Base-by-base conservation (phyloP, 2,888 invertebrate genomes). In the Therioaphis trifolii region DNA sequence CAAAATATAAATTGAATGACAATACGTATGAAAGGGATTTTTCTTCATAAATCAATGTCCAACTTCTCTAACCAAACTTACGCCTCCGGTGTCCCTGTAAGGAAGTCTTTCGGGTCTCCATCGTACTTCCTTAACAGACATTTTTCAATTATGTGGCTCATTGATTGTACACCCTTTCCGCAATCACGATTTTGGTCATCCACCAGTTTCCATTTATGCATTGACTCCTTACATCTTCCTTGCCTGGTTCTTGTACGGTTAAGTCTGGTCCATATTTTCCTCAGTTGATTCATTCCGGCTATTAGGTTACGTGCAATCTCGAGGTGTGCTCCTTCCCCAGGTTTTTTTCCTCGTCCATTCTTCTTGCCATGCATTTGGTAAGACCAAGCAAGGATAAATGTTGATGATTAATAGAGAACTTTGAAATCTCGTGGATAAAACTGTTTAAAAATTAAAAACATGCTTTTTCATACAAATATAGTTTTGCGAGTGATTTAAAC, bases 41-140 rank as follows among this genome's bases (percentile, higher is more conserved):
- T 58, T 58, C 58, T 58, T 58, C 52, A 58, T n/a, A n/a, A n/a
- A n/a, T n/a, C n/a, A n/a, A n/a, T n/a, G n/a, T n/a, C n/a, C n/a
- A n/a, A n/a, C n/a, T 58, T 66, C 66, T 35, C 40, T 46, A 69
- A 43, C 46, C 69, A 43, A 21, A 21, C 69, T 46, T 43, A 40
- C 68, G 68, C 68, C 43, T 69, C 43, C 46, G 69, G 69, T 21
- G n/a, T 69, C 69, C 43, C 69, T 69, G 69, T n/a, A n/a, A n/a
- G n/a, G n/a, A n/a, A n/a, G n/a, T n/a, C n/a, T n/a, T n/a, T n/a
- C n/a, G n/a, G n/a, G n/a, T n/a, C n/a, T n/a, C n/a, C n/a, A n/a
- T n/a, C n/a, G n/a, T n/a, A n/a, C n/a, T n/a, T n/a, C n/a, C n/a
- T n/a, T n/a, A n/a, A n/a, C n/a, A n/a, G n/a, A n/a, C n/a, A n/a